phyloP scores from a whole-genome alignment of 2,797 vertebrate species.

The Sebastes umbrosus region DNA sequence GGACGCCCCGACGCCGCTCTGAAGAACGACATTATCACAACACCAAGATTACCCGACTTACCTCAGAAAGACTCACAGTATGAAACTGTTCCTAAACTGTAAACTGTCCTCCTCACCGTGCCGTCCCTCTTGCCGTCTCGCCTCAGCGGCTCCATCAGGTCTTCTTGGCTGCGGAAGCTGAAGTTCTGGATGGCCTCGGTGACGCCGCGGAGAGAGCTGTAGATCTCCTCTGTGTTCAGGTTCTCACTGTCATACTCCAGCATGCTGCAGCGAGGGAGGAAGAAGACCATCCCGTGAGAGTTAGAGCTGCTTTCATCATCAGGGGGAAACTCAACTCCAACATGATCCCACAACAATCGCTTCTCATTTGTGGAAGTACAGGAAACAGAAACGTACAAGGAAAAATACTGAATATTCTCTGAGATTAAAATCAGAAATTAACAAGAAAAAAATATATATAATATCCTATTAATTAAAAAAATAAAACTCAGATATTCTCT shows the following conservation, averaged over 20 bases:
- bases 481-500: too few species aligned
- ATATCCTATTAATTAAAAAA: too few species aligned
- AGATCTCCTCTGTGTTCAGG: slow-evolving; percentile 96
- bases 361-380: too few species aligned
- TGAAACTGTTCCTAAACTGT: too few species aligned
- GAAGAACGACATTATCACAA: slow-evolving; percentile 12
- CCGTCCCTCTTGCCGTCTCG: slow-evolving; percentile 88
- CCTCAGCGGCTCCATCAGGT: slow-evolving; percentile 89
- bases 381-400: too few species aligned
- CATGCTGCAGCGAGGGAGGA: slow-evolving; percentile 79
- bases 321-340: too few species aligned
- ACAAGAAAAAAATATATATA: too few species aligned
- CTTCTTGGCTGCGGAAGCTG: slow-evolving; percentile 95
- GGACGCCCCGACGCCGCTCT: slow-evolving; percentile 83
- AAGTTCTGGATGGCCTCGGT: slow-evolving; percentile 97
- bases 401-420: too few species aligned
- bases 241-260: slow-evolving; percentile 96
- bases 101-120: slow-evolving; percentile 74
- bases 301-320: background rate
- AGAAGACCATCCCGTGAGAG: background rate
- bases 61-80: too few species aligned
- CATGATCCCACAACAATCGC: too few species aligned
- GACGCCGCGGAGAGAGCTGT: slow-evolving; percentile 94
- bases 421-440: too few species aligned
- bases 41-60: too few species aligned